Evolutionary conservation across 2,113 vertebrate species (phyloP).

Genomic region (Nibea coibor): DNA sequence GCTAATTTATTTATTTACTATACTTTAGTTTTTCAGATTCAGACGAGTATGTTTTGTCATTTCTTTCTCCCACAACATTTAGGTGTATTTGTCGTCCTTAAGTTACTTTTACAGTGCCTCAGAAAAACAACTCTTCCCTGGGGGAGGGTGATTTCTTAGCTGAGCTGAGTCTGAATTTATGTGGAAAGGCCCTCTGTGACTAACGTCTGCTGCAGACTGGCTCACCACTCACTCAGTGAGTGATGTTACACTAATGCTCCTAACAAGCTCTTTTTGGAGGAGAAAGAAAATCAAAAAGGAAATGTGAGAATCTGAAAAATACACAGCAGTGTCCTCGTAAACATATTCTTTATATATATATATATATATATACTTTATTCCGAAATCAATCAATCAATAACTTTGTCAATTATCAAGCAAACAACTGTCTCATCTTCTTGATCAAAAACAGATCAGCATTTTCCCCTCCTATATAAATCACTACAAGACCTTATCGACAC

Average conservation of each 20-base stretch:
- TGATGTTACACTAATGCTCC: not conserved
- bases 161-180: not conserved
- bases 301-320: not conserved
- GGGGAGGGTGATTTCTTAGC: not conserved
- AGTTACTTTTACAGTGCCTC: not conserved
- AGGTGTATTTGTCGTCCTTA: not conserved
- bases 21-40: not conserved
- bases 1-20: not conserved
- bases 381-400: too few species aligned
- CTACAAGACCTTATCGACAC: too few species aligned
- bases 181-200: slow-evolving; percentile 8
- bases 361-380: too few species aligned
- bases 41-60: not conserved
- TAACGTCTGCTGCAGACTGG: slow-evolving; percentile 10
- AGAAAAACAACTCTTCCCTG: not conserved
- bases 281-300: not conserved
- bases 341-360: too few species aligned
- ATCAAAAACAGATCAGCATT: too few species aligned
- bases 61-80: not conserved
- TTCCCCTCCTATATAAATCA: too few species aligned
- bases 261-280: slow-evolving; percentile 6
- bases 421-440: too few species aligned
- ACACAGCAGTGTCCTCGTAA: not conserved
- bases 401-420: too few species aligned
- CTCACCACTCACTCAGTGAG: slow-evolving; percentile 9